phyloP scores from a whole-genome alignment of 2,888 invertebrate genomes.

The Pseudococcus jackbeardsleyi region DNA sequence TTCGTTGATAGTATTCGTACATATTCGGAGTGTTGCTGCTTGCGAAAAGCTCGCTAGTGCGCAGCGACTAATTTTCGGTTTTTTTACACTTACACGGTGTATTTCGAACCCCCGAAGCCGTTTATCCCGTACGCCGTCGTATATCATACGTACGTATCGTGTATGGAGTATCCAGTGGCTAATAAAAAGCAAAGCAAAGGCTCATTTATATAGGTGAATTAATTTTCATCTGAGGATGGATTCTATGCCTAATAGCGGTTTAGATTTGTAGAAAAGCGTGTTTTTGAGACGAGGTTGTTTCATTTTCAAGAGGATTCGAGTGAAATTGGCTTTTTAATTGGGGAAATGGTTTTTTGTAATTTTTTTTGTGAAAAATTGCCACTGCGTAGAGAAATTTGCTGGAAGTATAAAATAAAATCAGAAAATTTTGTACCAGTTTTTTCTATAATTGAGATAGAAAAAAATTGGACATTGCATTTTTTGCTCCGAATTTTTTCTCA shows the following conservation, averaged over 20 bases:
- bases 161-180: not conserved
- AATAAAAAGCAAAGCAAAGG: constrained; percentile 8
- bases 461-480: no score
- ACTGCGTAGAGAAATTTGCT: no score
- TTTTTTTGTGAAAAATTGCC: no score
- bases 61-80: constrained; percentile 48
- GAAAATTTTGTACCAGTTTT: no score
- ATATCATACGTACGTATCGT: constrained; percentile 34
- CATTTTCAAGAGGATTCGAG: no score
- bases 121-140: not conserved
- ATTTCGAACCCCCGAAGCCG: constrained; percentile 31
- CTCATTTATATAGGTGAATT: constrained; percentile 31
- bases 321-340: no score
- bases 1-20: constrained; percentile 1
- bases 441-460: no score
- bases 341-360: no score
- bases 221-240: not conserved
- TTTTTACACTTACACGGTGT: constrained; percentile 9
- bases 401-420: no score
- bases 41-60: constrained; percentile 21
- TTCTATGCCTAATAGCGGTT: not conserved
- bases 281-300: not conserved
- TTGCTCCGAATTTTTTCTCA: no score
- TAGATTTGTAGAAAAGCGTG: not conserved
- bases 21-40: constrained; percentile 14